Percentiles rank a stretch among this genome's conserved stretches.
phyloP scores from a whole-genome alignment of 2,113 vertebrate genomes.

The Pterocles gutturalis region DNA sequence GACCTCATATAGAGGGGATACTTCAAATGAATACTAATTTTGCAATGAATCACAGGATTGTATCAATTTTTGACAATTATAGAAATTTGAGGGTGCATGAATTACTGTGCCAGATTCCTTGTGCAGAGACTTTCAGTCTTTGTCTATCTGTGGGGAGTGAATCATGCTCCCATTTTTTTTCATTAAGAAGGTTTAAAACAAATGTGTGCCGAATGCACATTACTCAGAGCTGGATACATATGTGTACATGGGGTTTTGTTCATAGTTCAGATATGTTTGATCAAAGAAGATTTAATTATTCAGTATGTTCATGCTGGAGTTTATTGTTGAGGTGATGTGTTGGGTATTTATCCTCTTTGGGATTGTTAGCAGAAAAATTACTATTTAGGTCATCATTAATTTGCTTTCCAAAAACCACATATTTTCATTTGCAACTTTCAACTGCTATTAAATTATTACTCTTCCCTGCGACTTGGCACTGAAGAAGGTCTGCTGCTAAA shows the following conservation, averaged over 20 bases:
- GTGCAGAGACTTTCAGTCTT: background rate
- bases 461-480: background rate
- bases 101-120: background rate
- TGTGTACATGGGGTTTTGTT: background rate
- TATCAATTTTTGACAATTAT: background rate
- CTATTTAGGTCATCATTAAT: background rate
- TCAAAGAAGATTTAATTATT: background rate
- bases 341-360: background rate
- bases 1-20: fast-evolving
- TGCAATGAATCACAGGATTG: background rate
- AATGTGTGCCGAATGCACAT: background rate
- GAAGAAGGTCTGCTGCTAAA: background rate
- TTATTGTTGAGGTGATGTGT: background rate
- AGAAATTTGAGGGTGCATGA: background rate
- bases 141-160: background rate
- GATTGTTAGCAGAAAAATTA: background rate
- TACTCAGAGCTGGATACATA: background rate
- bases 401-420: background rate
- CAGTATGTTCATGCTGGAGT: background rate
- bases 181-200: background rate
- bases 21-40: background rate
- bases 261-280: background rate
- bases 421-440: background rate
- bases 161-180: background rate
- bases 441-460: background rate